Percentiles rank a stretch among this genome's conserved stretches.
Evolutionary conservation across 2,888 invertebrate species (phyloP).

Genomic region (Cheilosia soror): DNA sequence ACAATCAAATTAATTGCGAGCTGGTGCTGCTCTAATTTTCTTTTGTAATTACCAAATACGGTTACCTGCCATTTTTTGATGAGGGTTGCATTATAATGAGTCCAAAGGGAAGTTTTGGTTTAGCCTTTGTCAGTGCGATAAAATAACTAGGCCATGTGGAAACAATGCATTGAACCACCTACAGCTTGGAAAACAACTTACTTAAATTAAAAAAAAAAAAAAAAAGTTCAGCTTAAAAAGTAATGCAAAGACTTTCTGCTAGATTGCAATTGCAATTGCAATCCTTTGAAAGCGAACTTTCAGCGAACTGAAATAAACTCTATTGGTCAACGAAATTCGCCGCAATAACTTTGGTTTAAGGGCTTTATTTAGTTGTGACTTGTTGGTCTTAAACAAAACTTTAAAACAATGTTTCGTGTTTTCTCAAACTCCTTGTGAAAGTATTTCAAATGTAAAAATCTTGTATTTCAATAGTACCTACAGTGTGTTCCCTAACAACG

Average conservation of each 20-base stretch:
- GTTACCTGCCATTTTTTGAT: conserved; percentile 39
- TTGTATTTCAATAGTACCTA: no score
- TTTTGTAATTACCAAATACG: conserved; percentile 52
- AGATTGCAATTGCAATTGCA: no score
- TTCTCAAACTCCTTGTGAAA: no score
- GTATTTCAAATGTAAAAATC: no score
- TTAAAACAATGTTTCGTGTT: no score
- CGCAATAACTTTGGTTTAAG: no score
- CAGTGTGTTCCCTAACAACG: no score
- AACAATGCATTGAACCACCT: conserved; percentile 12
- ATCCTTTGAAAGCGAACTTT: no score
- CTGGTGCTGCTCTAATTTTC: conserved; percentile 54
- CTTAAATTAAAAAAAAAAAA: neutral
- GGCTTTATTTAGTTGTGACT: no score
- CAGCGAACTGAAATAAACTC: no score
- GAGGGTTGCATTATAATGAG: conserved; percentile 11
- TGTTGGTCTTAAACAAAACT: no score
- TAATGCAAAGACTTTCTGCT: neutral
- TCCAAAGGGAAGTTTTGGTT: conserved; percentile 11
- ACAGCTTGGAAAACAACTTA: neutral
- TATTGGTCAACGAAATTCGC: no score
- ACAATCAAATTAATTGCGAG: conserved; percentile 73
- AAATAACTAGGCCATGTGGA: conserved; percentile 10
- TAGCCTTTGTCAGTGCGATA: neutral
- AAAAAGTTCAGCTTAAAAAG: neutral